Conservation (phyloP, 2,113 vertebrate genomes). For the Dasypus novemcinctus region DNA sequence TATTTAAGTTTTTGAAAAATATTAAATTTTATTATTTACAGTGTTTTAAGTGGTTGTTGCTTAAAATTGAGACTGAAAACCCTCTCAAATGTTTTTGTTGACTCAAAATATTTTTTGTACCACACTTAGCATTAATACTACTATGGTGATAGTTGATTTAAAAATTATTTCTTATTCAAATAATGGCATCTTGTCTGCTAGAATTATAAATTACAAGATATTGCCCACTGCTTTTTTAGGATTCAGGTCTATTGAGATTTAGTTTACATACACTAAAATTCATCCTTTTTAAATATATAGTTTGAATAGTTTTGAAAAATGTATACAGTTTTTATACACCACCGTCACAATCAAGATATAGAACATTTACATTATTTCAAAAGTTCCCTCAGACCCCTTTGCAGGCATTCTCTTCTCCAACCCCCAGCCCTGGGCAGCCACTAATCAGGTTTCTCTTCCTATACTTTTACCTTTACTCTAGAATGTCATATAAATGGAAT, state of each 20-base stretch:
- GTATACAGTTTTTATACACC: neutral
- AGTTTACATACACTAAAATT: neutral
- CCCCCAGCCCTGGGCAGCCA: neutral
- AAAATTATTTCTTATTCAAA: neutral
- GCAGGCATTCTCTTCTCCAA: neutral
- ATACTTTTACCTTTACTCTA: neutral
- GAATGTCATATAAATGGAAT: too few relatives aligned
- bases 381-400: too few relatives aligned
- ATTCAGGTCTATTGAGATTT: neutral
- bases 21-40: constrained; percentile 1
- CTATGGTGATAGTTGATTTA: neutral
- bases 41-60: neutral
- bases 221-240: neutral
- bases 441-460: neutral
- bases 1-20: neutral
- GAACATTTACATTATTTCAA: neutral
- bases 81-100: constrained; percentile 27
- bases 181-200: neutral
- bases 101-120: neutral
- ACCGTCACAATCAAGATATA: neutral
- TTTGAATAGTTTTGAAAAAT: neutral
- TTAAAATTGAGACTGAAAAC: constrained; percentile 34
- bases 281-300: neutral
- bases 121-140: neutral
- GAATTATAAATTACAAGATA: constrained; percentile 31